Evolutionary conservation across 2,113 vertebrate species (phyloP).

Genomic region (Scytalopus superciliaris): DNA sequence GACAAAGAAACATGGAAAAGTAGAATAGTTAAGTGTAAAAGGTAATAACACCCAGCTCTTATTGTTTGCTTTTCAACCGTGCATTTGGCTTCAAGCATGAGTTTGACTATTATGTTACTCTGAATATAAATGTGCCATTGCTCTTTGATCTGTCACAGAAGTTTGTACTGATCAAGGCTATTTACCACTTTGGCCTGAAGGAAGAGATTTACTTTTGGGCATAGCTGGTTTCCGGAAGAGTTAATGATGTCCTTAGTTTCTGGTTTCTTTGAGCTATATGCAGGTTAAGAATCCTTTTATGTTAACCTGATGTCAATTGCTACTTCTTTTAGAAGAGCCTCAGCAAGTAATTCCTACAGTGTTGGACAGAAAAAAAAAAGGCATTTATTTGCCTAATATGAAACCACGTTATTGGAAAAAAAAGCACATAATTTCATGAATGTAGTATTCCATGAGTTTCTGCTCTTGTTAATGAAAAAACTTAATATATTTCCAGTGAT

Average conservation of each 20-base stretch:
- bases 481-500: not conserved
- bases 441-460: not conserved
- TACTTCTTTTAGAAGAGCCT: not conserved
- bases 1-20: not conserved
- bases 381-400: not conserved
- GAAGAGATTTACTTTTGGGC: not conserved
- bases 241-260: not conserved
- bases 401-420: not conserved
- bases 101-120: not conserved
- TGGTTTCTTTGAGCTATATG: not conserved
- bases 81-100: not conserved
- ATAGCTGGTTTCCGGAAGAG: constrained; percentile 3
- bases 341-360: not conserved
- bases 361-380: not conserved
- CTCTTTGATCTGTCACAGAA: constrained; percentile 6
- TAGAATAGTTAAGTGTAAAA: not conserved
- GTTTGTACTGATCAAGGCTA: not conserved
- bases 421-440: not conserved
- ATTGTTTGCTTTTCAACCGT: not conserved
- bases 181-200: not conserved
- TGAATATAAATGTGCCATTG: not conserved
- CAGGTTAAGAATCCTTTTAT: not conserved
- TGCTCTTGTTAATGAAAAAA: not conserved
- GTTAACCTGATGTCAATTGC: not conserved
- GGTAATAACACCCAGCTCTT: not conserved